Evolutionary conservation across 1,140 invertebrate species (phyloP).

Genomic region (Sipha flava): DNA sequence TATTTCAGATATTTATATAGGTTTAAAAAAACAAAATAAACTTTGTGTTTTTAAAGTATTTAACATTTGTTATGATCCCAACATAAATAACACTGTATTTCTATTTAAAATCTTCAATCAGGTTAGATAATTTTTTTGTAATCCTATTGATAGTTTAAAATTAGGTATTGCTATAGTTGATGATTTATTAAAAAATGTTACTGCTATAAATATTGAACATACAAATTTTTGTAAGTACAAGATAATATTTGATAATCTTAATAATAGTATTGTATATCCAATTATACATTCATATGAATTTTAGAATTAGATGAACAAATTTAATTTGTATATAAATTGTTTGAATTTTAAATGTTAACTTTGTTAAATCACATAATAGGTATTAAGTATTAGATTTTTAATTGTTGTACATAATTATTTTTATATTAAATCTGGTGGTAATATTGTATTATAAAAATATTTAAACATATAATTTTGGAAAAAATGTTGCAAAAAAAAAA

Average conservation of each 20-base stretch:
- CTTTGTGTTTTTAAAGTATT: background rate
- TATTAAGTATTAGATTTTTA: no score
- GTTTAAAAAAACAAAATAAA: background rate
- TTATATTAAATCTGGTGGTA: no score
- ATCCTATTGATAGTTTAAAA: background rate
- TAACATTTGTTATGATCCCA: background rate
- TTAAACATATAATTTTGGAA: no score
- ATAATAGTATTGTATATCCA: background rate
- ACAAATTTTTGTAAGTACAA: background rate
- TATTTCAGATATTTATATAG: background rate
- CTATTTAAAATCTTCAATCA: background rate
- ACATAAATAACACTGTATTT: background rate
- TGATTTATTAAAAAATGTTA: background rate
- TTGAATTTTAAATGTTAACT: no score
- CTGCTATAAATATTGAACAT: background rate
- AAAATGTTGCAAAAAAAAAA: no score
- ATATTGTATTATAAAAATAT: no score
- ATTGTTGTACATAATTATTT: no score
- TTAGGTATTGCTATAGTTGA: background rate
- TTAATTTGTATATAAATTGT: no score
- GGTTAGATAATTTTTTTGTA: background rate
- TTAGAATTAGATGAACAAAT: no score
- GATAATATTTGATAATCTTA: background rate
- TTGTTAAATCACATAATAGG: no score
- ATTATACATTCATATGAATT: background rate